Conservation (phyloP, 2,797 vertebrate genomes). For the Danio tinwini region DNA sequence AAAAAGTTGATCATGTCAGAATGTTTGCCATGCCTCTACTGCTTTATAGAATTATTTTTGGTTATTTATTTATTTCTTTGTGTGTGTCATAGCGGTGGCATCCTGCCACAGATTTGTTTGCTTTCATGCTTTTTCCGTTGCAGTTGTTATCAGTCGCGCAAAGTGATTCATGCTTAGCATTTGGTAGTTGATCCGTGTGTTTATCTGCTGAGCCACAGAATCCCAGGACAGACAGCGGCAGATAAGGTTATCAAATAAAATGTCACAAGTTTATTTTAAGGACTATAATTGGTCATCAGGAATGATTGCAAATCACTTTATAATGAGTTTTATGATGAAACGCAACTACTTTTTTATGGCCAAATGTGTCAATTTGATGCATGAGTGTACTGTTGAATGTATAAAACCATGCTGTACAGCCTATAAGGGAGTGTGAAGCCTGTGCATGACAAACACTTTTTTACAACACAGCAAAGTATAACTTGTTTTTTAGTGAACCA, state of each 20-base stretch:
- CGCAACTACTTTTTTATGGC: background rate
- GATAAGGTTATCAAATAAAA: constrained; percentile 10
- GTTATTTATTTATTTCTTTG: background rate
- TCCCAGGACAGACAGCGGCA: constrained; percentile 11
- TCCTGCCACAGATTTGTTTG: constrained; percentile 2
- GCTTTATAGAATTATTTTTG: background rate
- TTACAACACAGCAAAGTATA: too few relatives aligned
- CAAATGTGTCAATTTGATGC: too few relatives aligned
- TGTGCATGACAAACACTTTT: too few relatives aligned
- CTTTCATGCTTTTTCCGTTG: constrained; percentile 3
- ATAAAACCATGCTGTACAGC: too few relatives aligned
- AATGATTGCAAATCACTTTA: background rate
- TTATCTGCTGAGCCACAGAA: constrained; percentile 31
- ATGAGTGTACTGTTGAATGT: too few relatives aligned
- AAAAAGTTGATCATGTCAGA: too few relatives aligned
- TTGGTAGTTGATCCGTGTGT: constrained; percentile 34
- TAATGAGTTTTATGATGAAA: background rate
- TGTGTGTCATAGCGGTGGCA: background rate
- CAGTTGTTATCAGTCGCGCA: background rate
- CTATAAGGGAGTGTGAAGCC: too few relatives aligned
- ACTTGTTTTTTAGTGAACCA: too few relatives aligned
- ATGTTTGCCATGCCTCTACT: background rate
- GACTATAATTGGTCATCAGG: constrained; percentile 2
- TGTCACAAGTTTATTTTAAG: background rate
- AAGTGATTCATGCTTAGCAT: constrained; percentile 36